Base-by-base conservation (phyloP, 2,888 invertebrate species). In the Metallyticus violacea region DNA sequence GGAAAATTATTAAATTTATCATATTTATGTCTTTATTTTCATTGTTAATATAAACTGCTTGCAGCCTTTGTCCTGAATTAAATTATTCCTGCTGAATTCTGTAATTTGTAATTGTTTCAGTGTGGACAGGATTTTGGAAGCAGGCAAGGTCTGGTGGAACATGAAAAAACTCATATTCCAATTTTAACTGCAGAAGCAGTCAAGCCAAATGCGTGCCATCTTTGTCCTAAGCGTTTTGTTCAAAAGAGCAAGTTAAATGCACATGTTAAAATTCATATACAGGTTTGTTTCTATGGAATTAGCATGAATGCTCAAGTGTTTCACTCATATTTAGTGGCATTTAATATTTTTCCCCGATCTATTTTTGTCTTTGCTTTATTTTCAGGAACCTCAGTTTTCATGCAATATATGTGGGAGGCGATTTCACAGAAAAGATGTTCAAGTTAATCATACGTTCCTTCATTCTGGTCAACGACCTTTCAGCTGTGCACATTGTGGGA, bases 401-500 rank as follows among this genome's bases (percentile, higher is more conserved):
- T 87, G 87, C 81, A 81, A 87, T 6, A 40, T 87, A n/a, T 87
- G 87, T 87, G 85, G 78, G 1, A 85, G 30, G n/a, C 81, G 81
- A 6, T 87, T 87, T 28, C 81, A 87, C 62, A 81, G 87, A 40
- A 85, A 85, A 30, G 87, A 87, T 87, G 87, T 87, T 0, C 81
- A 87, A n/a, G 27, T 26, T 27, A 85, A 62, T 76, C 87, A 87
- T 77, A 85, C 85, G 85, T 30, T 78, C n/a, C 80, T 85, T 25
- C 87, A 87, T 62, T 77, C 81, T 22, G 85, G 81, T 6, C 81
- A 85, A 80, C 80, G 87, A 62, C 86, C 86, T 26, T 86, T 81
- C 76, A 85, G 81, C 9, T 87, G 87, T 86, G 84, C 87, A 7
- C 85, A 86, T 25, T 87, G 87, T 82, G 87, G 87, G 7, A 87